Conservation (phyloP, 2,888 invertebrate genomes). For the Philopedon plagiatum region DNA sequence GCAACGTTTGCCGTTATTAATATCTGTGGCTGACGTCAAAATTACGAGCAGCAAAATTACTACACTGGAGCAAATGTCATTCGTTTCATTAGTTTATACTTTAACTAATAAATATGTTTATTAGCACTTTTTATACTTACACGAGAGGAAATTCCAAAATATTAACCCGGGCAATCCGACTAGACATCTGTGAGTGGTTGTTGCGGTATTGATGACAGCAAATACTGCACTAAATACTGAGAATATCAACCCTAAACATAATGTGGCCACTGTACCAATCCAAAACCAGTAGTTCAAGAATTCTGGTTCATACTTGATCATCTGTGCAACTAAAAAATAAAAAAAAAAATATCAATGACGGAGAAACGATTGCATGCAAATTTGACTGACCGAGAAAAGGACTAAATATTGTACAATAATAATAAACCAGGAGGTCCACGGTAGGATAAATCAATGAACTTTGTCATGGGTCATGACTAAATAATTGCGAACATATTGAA, state of each 20-base stretch:
- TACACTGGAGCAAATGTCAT: too few species aligned
- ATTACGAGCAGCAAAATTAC: too few species aligned
- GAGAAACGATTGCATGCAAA: background rate
- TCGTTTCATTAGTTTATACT: too few species aligned
- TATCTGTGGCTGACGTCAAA: too few species aligned
- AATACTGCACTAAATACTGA: constrained; percentile 80
- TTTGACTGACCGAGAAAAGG: too few species aligned
- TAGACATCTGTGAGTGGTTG: constrained; percentile 79
- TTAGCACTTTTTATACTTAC: constrained; percentile 73
- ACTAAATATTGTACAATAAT: too few species aligned
- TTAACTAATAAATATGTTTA: too few species aligned
- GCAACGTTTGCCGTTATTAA: too few species aligned
- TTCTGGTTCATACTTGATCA: constrained; percentile 75
- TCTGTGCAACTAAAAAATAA: constrained; percentile 73
- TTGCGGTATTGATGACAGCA: constrained; percentile 85
- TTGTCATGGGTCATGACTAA: too few species aligned
- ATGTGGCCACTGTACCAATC: constrained; percentile 81
- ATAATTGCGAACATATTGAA: too few species aligned
- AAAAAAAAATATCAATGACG: constrained; percentile 28
- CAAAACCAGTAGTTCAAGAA: constrained; percentile 81
- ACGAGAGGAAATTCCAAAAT: constrained; percentile 82
- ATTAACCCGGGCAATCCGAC: constrained; percentile 80
- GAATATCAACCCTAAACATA: constrained; percentile 79
- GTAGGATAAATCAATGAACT: too few species aligned
- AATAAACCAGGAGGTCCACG: too few species aligned